These are phyloP conservation scores for Dunckerocampus dactyliophorus DNA, from an alignment of 2,113 vertebrate species.

Conservation along the genomic window DNA sequence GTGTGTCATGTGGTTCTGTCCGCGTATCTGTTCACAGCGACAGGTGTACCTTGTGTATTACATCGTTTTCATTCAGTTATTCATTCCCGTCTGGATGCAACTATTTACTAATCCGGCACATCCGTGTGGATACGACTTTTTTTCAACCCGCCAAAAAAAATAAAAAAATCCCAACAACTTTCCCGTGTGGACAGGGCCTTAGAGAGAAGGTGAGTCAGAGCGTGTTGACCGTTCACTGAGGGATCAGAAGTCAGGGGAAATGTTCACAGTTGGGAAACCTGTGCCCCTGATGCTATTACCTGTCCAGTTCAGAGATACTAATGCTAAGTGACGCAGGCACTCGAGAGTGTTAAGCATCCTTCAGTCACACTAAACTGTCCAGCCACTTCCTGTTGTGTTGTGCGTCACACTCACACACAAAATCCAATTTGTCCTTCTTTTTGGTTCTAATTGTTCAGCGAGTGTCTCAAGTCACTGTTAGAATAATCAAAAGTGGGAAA, in stretches of 20 bases:
- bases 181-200: neutral
- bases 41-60: no score
- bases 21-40: no score
- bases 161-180: no score
- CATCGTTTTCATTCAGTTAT: no score
- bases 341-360: neutral
- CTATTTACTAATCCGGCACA: no score
- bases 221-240: neutral
- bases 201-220: neutral
- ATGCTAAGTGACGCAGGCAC: neutral
- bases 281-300: neutral
- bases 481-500: neutral
- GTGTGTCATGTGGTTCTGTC: no score
- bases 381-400: neutral
- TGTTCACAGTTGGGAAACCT: neutral
- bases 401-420: no score
- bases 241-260: constrained; percentile 1
- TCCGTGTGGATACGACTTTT: no score
- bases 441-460: neutral
- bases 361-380: neutral
- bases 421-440: neutral
- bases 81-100: no score
- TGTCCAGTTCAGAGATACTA: neutral
- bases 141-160: no score
- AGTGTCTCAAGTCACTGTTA: neutral